Conservation (phyloP, 2,113 vertebrate species). For the Proterorhinus semilunaris region DNA sequence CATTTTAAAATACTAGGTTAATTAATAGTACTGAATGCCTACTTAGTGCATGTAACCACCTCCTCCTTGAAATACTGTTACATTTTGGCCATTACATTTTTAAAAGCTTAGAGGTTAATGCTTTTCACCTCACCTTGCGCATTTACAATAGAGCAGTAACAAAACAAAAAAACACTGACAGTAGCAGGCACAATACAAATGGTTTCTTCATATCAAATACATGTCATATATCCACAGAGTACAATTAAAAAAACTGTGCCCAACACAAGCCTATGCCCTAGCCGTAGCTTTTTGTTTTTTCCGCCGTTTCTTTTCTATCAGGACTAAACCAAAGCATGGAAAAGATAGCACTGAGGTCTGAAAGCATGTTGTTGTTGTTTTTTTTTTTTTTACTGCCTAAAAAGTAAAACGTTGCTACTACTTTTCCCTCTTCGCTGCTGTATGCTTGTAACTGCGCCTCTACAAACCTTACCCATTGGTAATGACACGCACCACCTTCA, state of each 20-base stretch:
- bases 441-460: constrained; percentile 38
- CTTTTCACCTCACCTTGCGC: constrained; percentile 31
- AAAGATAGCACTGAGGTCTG: constrained; percentile 48
- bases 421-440: not conserved
- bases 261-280: constrained; percentile 60
- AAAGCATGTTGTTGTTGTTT: constrained; percentile 40
- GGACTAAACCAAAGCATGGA: constrained; percentile 39
- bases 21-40: constrained; percentile 9
- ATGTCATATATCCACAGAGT: constrained; percentile 75
- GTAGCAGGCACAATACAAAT: constrained; percentile 76
- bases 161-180: constrained; percentile 66
- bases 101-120: constrained; percentile 26
- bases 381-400: constrained; percentile 33
- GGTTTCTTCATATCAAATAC: constrained; percentile 75
- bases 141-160: constrained; percentile 63
- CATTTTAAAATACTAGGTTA: constrained; percentile 18
- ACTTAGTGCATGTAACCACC: constrained; percentile 26
- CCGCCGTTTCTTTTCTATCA: constrained; percentile 22
- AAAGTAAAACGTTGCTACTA: constrained; percentile 40
- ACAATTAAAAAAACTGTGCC: constrained; percentile 72
- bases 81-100: constrained; percentile 41
- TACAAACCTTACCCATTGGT: constrained; percentile 12
- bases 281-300: constrained; percentile 24
- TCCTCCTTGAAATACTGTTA: constrained; percentile 4
- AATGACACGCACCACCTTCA: constrained; percentile 2